Conservation (phyloP, 2,888 invertebrate genomes). For the Formica aserva region DNA sequence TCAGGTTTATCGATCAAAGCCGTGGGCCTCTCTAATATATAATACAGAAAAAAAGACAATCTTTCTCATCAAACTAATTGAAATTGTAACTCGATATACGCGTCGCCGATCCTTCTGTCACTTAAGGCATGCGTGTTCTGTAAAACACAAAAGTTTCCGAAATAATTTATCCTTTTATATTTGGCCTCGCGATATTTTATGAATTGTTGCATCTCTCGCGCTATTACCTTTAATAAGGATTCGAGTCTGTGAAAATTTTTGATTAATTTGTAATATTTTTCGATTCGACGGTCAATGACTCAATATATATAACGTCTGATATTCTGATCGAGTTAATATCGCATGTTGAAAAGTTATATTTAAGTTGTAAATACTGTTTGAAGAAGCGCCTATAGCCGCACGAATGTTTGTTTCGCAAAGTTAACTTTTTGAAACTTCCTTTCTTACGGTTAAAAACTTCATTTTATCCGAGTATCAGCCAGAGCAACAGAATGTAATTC, state of each 20-base stretch:
- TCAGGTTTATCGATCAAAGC: conserved; percentile 79
- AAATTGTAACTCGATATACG: conserved; percentile 66
- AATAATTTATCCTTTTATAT: background rate
- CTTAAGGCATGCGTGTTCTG: background rate
- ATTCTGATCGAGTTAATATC: background rate
- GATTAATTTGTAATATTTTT: background rate
- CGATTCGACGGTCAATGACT: background rate
- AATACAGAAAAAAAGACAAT: conserved; percentile 69
- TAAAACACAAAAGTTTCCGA: background rate
- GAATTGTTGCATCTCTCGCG: background rate
- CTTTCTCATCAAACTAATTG: conserved; percentile 67
- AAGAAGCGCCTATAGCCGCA: conserved; percentile 1
- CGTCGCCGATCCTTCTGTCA: background rate
- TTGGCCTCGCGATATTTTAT: background rate
- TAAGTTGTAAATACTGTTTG: background rate
- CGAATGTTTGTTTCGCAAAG: conserved; percentile 12
- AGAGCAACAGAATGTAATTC: background rate
- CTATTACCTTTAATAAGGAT: background rate
- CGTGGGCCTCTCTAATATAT: conserved; percentile 67
- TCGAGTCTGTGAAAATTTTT: background rate
- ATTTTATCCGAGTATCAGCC: background rate
- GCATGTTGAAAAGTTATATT: background rate
- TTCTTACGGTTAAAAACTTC: conserved; percentile 25
- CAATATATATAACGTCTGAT: background rate
- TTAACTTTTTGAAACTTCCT: conserved; percentile 35